Percentiles rank a stretch among this genome's conserved stretches.
phyloP scores from a whole-genome alignment of 1,140 invertebrate species.

The Acyrthosiphon pisum region DNA sequence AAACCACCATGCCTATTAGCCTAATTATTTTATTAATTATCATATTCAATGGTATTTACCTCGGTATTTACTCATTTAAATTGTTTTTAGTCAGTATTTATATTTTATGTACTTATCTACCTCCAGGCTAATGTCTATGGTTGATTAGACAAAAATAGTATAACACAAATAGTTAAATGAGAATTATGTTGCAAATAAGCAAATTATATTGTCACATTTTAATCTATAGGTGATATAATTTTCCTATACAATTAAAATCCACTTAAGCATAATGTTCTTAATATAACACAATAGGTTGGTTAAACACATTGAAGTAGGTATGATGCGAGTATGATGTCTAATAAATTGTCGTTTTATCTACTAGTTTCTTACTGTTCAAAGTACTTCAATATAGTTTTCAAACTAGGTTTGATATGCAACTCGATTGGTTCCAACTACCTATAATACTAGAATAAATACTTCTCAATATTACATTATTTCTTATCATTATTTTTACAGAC shows the following conservation, averaged over 20 bases:
- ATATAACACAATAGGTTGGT: background rate
- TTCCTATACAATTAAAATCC: background rate
- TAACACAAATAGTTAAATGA: background rate
- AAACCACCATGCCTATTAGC: background rate
- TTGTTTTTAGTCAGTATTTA: background rate
- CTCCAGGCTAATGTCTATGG: background rate
- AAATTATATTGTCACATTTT: background rate
- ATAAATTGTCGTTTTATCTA: background rate
- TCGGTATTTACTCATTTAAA: background rate
- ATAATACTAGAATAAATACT: slow-evolving; percentile 17
- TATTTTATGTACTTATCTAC: background rate
- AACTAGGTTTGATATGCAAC: background rate
- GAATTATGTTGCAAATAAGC: background rate
- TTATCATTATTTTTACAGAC: background rate
- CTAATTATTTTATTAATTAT: slow-evolving; percentile 23
- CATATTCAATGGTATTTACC: background rate
- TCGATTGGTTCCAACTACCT: background rate
- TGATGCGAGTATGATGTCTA: background rate
- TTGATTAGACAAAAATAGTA: background rate
- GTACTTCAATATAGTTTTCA: background rate
- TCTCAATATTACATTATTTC: background rate
- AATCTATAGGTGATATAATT: slow-evolving; percentile 2
- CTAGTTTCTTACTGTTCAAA: background rate
- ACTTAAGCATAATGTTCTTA: background rate
- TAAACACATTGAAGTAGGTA: background rate